These are phyloP conservation scores for Allygus modestus DNA, from an alignment of 2,888 invertebrate species.

Conservation along the genomic window DNA sequence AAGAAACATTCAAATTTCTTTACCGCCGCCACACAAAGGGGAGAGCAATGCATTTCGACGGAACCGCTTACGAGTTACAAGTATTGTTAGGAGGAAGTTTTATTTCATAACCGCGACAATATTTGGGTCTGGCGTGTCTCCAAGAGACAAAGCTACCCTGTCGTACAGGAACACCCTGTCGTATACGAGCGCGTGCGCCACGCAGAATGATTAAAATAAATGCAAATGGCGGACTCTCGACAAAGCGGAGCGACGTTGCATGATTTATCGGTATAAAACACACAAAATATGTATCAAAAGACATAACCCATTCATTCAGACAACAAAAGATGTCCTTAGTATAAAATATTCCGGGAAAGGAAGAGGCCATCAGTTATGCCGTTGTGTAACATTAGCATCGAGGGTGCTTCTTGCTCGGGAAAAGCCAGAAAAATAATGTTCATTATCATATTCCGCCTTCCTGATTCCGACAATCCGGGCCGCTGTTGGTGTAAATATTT, in stretches of 20 bases:
- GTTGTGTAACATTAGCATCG: constrained; percentile 9
- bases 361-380: constrained; percentile 61
- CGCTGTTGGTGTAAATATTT: constrained; percentile 41
- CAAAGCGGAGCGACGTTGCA: constrained; percentile 48
- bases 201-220: constrained; percentile 20
- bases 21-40: constrained; percentile 8
- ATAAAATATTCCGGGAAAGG: constrained; percentile 57
- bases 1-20: constrained; percentile 21
- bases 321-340: constrained; percentile 63
- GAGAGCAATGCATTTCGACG: neutral
- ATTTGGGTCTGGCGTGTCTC: neutral
- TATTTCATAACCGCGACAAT: neutral
- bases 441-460: constrained; percentile 64
- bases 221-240: constrained; percentile 38
- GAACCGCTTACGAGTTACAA: too few species aligned
- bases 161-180: too few species aligned
- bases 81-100: constrained; percentile 40
- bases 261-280: constrained; percentile 61
- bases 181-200: neutral
- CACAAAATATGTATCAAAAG: constrained; percentile 64
- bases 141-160: neutral
- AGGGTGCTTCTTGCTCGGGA: constrained; percentile 8
- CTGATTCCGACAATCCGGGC: constrained; percentile 58
- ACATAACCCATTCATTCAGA: constrained; percentile 62
- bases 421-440: constrained; percentile 55